Evolutionary conservation across 2,888 invertebrate genomes (phyloP).

Genomic region (Sinelater perroti): DNA sequence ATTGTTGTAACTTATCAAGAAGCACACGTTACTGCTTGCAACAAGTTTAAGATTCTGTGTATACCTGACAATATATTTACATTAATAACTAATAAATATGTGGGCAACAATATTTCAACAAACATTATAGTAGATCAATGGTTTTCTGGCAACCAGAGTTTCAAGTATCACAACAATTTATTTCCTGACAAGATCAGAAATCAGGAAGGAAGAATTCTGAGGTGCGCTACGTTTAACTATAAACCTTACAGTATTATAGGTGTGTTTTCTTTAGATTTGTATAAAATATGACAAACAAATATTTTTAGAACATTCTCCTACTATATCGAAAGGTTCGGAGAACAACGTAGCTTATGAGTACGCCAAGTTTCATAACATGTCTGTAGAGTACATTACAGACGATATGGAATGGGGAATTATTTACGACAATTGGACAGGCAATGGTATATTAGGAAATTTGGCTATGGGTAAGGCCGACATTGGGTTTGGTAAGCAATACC

Average conservation of each 20-base stretch:
- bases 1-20: constrained; percentile 22
- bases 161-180: constrained; percentile 40
- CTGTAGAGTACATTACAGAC: constrained; percentile 61
- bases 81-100: constrained; percentile 61
- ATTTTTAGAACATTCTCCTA: constrained; percentile 23
- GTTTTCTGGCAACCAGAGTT: constrained; percentile 44
- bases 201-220: constrained; percentile 56
- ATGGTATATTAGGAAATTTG: constrained; percentile 71
- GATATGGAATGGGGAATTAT: constrained; percentile 74
- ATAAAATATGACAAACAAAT: neutral
- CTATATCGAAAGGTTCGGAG: constrained; percentile 65
- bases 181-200: constrained; percentile 47
- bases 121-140: constrained; percentile 48
- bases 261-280: constrained; percentile 40
- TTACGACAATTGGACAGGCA: constrained; percentile 71
- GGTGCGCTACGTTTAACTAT: constrained; percentile 67
- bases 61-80: constrained; percentile 52
- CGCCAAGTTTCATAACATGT: constrained; percentile 62
- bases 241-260: constrained; percentile 66
- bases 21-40: neutral
- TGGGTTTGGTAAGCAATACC: constrained; percentile 64
- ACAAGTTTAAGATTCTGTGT: constrained; percentile 25
- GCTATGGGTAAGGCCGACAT: constrained; percentile 69
- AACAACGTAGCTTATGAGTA: constrained; percentile 64
- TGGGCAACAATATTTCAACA: constrained; percentile 54